Evolutionary conservation across 2,797 vertebrate species (phyloP), one percentile per base, ranked within the genome.

Genomic region (Schizothorax lantsangensis): DNA sequence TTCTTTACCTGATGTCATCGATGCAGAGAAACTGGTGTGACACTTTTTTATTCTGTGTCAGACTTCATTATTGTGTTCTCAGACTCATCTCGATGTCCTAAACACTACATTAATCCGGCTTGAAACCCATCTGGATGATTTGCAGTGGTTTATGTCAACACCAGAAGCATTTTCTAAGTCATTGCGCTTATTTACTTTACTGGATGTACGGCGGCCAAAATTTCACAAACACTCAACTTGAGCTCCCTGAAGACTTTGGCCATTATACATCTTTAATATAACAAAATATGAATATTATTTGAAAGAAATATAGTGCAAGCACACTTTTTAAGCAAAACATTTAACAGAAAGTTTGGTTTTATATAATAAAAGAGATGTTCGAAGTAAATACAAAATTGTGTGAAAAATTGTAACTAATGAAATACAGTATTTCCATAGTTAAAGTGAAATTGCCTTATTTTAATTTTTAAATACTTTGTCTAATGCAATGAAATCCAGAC

Each of bases 91-190:
- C 49, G 10, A 17, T 45, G 73, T 85, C 83, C 73, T 71, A 69
- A 81, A 74, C 66, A 11, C 52, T 45, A 23, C 36, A 38, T 69
- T 86, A 85, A 90, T 86, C 89, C 36, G 45, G 52, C 47, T 83
- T 81, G 77, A 81, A 81, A 68, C 71, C 81, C 81, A 82, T 81
- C 69, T 84, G 88, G 64, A 47, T 81, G 72, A 68, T 80, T 49
- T 66, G 79, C 66, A 57, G 64, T 45, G 36, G 81, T 86, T 71
- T 54, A 74, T 85, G 81, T 52, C 75, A 80, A 79, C 66, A 86
- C 52, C 49, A 73, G 78, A 81, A 81, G 74, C 68, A 43, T 40
- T 21, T 74, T 15, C 23, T 47, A 30, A 52, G 19, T 77, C 40
- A 40, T 38, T 57, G 19, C 12, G 5, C 38, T 72, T 78, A 45